These are phyloP conservation scores for Paramormyrops kingsleyae DNA, from an alignment of 2,113 vertebrate genomes.

Conservation along the genomic window DNA sequence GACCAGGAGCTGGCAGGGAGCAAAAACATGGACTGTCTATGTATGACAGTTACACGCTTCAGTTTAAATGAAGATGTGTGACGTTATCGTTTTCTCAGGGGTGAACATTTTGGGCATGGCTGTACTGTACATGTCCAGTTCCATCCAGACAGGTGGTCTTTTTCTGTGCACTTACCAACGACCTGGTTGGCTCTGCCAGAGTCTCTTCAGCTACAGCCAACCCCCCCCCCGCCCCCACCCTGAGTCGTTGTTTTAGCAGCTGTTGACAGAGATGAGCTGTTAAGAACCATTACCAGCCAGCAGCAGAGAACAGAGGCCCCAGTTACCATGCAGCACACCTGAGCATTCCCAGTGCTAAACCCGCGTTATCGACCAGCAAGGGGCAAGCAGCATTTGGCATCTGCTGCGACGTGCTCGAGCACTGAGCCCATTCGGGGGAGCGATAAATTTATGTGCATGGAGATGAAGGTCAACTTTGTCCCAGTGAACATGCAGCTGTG, in stretches of 20 bases:
- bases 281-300: not conserved
- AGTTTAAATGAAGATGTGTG: not conserved
- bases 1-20: not conserved
- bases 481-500: not conserved
- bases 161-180: not conserved
- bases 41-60: not conserved
- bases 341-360: not conserved
- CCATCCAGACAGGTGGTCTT: not conserved
- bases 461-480: not conserved
- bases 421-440: not conserved
- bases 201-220: not conserved
- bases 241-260: not conserved
- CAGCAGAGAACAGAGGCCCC: not conserved
- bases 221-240: too few species aligned
- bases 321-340: not conserved
- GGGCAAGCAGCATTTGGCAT: not conserved
- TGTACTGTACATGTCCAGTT: not conserved
- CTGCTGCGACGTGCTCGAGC: not conserved
- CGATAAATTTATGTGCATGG: not conserved
- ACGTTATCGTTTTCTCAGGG: not conserved
- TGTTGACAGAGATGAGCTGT: not conserved
- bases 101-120: not conserved
- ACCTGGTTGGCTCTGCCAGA: not conserved
- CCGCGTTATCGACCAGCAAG: not conserved
- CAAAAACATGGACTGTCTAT: not conserved